Conservation (phyloP, 2,113 vertebrate genomes). For the Callaeas wilsoni region DNA sequence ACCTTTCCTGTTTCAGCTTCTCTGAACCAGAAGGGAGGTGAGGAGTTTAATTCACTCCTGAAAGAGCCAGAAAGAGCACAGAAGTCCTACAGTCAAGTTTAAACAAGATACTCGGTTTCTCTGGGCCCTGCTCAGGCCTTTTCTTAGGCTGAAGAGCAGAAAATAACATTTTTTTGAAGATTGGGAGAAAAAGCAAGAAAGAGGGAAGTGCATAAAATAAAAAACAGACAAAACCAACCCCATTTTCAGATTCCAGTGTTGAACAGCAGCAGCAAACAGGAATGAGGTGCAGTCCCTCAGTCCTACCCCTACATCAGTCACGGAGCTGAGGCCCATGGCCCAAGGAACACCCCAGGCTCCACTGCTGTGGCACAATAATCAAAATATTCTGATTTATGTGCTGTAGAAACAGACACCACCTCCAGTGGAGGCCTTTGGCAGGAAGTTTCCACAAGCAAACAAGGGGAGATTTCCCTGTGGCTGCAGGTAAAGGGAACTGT, state of each 20-base stretch:
- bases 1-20: not conserved
- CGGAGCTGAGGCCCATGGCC: not conserved
- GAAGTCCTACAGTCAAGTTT: not conserved
- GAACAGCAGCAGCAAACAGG: not conserved
- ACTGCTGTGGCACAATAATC: not conserved
- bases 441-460: not conserved
- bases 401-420: not conserved
- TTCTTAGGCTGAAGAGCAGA: not conserved
- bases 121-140: not conserved
- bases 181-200: not conserved
- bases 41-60: not conserved
- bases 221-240: not conserved
- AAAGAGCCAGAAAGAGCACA: not conserved
- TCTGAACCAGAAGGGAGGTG: not conserved
- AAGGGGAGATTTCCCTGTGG: not conserved
- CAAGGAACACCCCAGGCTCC: not conserved
- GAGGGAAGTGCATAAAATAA: not conserved
- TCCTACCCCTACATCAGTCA: not conserved
- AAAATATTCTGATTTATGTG: not conserved
- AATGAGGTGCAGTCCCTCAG: not conserved
- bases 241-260: not conserved
- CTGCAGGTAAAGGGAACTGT: not conserved
- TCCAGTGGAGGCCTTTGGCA: not conserved
- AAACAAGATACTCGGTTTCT: not conserved
- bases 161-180: not conserved